Evolutionary conservation across 2,113 vertebrate genomes (phyloP), one percentile per base, ranked within the genome.

Genomic region (Scolopax mira): DNA sequence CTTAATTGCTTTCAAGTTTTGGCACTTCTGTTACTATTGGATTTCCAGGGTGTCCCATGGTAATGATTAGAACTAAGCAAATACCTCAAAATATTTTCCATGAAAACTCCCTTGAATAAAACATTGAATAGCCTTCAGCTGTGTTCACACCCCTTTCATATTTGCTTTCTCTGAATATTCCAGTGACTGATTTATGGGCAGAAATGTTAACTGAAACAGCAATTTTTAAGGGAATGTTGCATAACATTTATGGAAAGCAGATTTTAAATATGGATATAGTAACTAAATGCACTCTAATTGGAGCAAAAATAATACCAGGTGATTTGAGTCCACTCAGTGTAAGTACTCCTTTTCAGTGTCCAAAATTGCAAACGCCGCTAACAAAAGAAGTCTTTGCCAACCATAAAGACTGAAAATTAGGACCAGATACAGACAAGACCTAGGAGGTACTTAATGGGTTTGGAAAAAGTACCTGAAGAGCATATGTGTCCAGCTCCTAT

Each of bases 161-260:
- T 96, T 97, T 96, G 92, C 96, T 95, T 93, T 96, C 90, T 95
- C 90, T 96, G 95, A 96, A 96, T 97, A 96, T 97, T 96, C 90
- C 80, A 94, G 83, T 96, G 93, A 96, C 92, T 96, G 96, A 97
- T 96, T 96, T 96, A 92, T 58, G 77, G 93, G 94, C 92, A 97
- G 94, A 93, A 95, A 96, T 70, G 88, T 82, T 96, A 92, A 93
- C 88, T 92, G 94, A 96, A 96, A 90, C 58, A 92, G 96, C 66
- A 85, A 35, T 89, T 91, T 96, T 91, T 91, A 92, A 89, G 80
- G 70, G 88, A 94, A 93, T 48, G 46, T 96, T 92, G 90, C 49
- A 21, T 87, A 93, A 75, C 86, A 30, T 93, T 94, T 96, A 92
- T 85, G 80, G 92, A 90, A 94, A 93, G 85, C 69, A 87, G 90